A percentile compares a stretch with the other conserved stretches of the same genome.
Evolutionary conservation across 2,113 vertebrate genomes (phyloP).

Genomic region (Protobothrops mucrosquamatus): DNA sequence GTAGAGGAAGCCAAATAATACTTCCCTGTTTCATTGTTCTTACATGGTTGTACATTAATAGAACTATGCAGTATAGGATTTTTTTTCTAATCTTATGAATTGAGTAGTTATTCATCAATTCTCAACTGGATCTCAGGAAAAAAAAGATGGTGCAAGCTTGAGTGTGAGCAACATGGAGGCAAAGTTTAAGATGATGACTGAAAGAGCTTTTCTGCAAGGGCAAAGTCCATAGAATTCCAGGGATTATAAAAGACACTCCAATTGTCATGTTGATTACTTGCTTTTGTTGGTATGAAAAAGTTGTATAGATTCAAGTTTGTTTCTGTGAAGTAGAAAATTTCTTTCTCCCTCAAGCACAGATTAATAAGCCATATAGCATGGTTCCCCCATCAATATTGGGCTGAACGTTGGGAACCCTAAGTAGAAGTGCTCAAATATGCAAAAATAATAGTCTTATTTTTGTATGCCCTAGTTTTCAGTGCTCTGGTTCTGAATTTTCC

Average conservation of each 20-base stretch:
- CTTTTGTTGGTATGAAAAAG: constrained; percentile 53
- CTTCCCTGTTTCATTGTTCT: constrained; percentile 4
- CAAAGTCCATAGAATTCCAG: constrained; percentile 33
- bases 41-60: constrained; percentile 23
- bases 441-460: constrained; percentile 49
- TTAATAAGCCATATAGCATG: constrained; percentile 31
- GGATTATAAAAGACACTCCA: constrained; percentile 38
- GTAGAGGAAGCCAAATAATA: constrained; percentile 2
- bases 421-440: constrained; percentile 45
- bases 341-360: constrained; percentile 37
- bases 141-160: constrained; percentile 2
- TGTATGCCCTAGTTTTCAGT: constrained; percentile 53
- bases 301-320: constrained; percentile 53
- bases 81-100: neutral
- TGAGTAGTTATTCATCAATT: neutral
- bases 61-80: constrained; percentile 18
- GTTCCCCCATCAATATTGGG: constrained; percentile 30
- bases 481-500: constrained; percentile 30
- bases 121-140: constrained; percentile 35
- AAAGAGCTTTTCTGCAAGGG: constrained; percentile 37
- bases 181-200: neutral
- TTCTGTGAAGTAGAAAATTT: constrained; percentile 47
- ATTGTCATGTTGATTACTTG: constrained; percentile 48
- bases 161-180: neutral
- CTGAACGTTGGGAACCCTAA: constrained; percentile 44